A percentile compares a stretch with the other conserved stretches of the same genome.
Conservation (phyloP, 2,113 vertebrate species). For the Xiphorhynchus elegans region DNA sequence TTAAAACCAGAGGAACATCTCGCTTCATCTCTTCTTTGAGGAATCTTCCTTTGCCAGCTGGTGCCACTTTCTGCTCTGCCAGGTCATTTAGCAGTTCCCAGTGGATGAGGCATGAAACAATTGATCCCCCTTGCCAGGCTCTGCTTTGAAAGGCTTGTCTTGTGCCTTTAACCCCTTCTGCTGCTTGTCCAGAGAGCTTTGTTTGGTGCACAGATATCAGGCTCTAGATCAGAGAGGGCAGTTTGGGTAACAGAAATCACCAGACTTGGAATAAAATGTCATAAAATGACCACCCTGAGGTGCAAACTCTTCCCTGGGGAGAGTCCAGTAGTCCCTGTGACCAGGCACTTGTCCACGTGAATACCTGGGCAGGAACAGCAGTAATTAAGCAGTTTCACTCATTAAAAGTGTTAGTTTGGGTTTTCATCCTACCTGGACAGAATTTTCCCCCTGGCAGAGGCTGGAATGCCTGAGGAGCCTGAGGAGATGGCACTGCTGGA, state of each 20-base stretch:
- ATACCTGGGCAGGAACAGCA: not conserved
- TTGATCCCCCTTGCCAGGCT: not conserved
- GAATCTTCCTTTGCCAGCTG: not conserved
- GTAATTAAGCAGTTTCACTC: not conserved
- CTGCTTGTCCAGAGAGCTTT: not conserved
- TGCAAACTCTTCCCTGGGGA: not conserved
- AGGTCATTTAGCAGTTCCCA: not conserved
- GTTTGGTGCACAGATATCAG: not conserved
- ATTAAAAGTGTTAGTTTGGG: rapidly evolving
- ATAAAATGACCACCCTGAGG: not conserved
- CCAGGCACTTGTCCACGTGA: not conserved
- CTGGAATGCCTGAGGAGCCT: not conserved
- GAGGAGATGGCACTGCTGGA: not conserved
- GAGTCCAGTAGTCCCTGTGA: not conserved
- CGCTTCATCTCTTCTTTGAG: not conserved
- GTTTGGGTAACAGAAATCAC: not conserved
- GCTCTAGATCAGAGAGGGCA: not conserved
- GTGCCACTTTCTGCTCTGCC: not conserved
- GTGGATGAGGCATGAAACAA: not conserved
- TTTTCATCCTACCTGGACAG: not conserved
- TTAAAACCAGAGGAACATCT: not conserved
- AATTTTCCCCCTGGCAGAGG: not conserved
- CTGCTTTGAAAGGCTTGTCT: not conserved
- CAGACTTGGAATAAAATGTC: not conserved
- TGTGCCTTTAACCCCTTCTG: not conserved